These are phyloP conservation scores for Parazoanthus atlanticus DNA, from an alignment of 92 coral and sea anemone species.

Conservation along the genomic window DNA sequence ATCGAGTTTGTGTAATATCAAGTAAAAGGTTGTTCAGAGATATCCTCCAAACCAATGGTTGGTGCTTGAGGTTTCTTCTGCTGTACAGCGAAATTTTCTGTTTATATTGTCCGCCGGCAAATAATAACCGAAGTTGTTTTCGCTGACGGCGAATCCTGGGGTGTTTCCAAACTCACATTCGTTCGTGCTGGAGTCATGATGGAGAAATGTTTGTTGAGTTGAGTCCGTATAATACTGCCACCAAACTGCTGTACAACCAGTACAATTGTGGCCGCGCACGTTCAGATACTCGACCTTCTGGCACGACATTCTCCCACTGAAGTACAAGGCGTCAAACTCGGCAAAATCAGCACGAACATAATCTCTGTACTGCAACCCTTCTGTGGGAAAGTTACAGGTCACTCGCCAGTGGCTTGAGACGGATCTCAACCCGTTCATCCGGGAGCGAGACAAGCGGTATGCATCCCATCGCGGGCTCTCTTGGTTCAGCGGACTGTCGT, in stretches of 20 bases:
- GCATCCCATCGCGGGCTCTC: constrained; percentile 26
- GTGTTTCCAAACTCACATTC: too few species aligned
- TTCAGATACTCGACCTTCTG: constrained; percentile 51
- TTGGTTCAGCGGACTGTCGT: constrained; percentile 11
- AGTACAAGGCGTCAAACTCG: constrained; percentile 41
- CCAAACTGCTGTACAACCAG: constrained; percentile 24
- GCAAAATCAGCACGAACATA: constrained; percentile 48
- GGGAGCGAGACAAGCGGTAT: constrained; percentile 18
- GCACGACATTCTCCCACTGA: constrained; percentile 8
- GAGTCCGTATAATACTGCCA: constrained; percentile 18
- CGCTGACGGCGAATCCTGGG: background rate
- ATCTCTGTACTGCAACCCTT: constrained; percentile 49
- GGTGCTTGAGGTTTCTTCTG: constrained; percentile 44
- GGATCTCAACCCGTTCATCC: background rate
- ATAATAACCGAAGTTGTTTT: constrained; percentile 53
- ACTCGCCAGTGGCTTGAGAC: constrained; percentile 56
- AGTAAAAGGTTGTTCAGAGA: background rate
- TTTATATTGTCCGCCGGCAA: background rate
- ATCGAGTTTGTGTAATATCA: background rate
- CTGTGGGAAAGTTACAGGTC: constrained; percentile 56
- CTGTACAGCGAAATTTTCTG: constrained; percentile 48
- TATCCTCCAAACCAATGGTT: constrained; percentile 60
- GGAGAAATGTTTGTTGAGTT: too few species aligned
- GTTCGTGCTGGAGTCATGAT: too few species aligned
- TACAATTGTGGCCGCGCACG: constrained; percentile 50